These are phyloP conservation scores for Heliconius hortense DNA, from an alignment of 2,888 invertebrate species.

Conservation along the genomic window DNA sequence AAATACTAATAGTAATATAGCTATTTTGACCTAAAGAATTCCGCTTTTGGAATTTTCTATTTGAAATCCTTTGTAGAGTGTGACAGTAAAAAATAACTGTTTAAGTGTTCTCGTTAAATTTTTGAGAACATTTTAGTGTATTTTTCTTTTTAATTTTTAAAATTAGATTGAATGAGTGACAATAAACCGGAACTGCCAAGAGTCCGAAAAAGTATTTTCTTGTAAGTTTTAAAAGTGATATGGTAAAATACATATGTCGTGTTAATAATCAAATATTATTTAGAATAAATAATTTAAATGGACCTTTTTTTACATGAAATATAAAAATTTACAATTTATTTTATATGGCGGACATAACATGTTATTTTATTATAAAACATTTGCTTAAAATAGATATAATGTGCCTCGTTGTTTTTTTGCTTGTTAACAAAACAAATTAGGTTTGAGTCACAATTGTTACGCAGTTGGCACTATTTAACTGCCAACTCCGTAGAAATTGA, in stretches of 20 bases:
- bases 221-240: background rate
- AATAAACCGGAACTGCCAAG: no score
- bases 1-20: constrained; percentile 32
- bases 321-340: no score
- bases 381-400: background rate
- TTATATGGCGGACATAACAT: no score
- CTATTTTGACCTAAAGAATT: constrained; percentile 27
- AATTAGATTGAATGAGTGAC: background rate
- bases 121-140: background rate
- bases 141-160: background rate
- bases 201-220: background rate
- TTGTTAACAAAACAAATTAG: constrained; percentile 30
- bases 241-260: background rate
- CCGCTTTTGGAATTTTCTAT: constrained; percentile 21
- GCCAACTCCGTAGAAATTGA: constrained; percentile 35
- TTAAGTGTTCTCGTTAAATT: background rate
- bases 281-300: background rate
- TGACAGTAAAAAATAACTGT: constrained; percentile 1
- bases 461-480: constrained; percentile 39
- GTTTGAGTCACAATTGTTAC: constrained; percentile 33
- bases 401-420: background rate
- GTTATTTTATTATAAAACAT: background rate
- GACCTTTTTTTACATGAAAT: no score
- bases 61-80: constrained; percentile 15
- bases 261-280: background rate